Base-by-base conservation (phyloP, 1,140 invertebrate genomes). In the Apolygus lucorum region DNA sequence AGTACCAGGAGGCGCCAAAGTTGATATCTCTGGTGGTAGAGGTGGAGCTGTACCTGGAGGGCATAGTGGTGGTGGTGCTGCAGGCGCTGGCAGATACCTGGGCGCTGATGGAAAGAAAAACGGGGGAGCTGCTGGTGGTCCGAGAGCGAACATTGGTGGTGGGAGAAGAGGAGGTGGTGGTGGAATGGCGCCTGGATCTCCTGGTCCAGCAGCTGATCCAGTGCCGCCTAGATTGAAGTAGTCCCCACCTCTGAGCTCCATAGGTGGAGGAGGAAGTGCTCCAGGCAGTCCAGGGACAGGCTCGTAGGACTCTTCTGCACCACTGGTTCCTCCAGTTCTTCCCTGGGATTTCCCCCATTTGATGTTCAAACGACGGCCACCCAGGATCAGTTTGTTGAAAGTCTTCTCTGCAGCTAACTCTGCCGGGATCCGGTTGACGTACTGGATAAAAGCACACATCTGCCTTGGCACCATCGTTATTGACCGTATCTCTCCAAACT, bases 381-480 rank as follows among this genome's bases (percentile, higher is more conserved):
- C 86, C 22, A 97, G 83, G 28, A 95, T 93, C 21, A 99, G 79
- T 78, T 98, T 96, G 75, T 99, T 98, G 76, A 98, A 99, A 0
- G 94, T 95, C 74, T 93, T 91, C 76, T 99, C 96, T 1, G 95
- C 95, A 13, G 96, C 96, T 70, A 88, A 79, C 80, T 99, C 97
- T 0, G 97, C 93, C 0, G 94, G 88, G 63, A 83, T 81, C 70
- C 98, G 82, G 28, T 88, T 89, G 0, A 95, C 98, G 78, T 95
- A 99, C 77, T 98, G 95, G 2, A 99, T 90, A 79, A 99, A 99
- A 0, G 95, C 96, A 84, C 96, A 99, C 75, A 97, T 95, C 75
- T 98, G 95, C 73, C 94, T 88, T 0, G 87, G 86, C 1, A 98
- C 91, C 73, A 99, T 83, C 52, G 93, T 96, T 1, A 99, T 84